These are phyloP conservation scores for Carettochelys insculpta DNA, from an alignment of 2,113 vertebrate species.

Conservation along the genomic window DNA sequence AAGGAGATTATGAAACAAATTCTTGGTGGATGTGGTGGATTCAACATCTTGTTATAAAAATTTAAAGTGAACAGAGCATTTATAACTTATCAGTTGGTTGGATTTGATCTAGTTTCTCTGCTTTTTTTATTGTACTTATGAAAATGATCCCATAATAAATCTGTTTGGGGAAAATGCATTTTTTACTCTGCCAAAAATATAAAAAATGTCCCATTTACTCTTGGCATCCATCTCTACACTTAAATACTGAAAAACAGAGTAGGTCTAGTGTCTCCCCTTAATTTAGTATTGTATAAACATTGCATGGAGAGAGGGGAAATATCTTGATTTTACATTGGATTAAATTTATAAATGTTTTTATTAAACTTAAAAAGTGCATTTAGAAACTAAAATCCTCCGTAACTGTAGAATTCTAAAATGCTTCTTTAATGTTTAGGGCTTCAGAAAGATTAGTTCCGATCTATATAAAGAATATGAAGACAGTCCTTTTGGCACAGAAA, in stretches of 20 bases:
- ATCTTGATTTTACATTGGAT: background rate
- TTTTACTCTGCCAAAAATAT: background rate
- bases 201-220: background rate
- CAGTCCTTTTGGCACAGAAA: conserved; percentile 55
- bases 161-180: background rate
- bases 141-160: background rate
- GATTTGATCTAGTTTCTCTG: background rate
- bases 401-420: background rate
- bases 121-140: background rate
- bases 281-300: background rate
- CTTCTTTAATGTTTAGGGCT: conserved; percentile 44
- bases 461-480: conserved; percentile 71
- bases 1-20: background rate
- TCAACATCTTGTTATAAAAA: background rate
- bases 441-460: conserved; percentile 41
- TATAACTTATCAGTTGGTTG: background rate
- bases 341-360: background rate
- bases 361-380: background rate
- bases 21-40: background rate
- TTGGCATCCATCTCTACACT: background rate
- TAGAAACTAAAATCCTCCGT: background rate
- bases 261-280: background rate
- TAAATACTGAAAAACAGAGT: background rate
- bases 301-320: background rate
- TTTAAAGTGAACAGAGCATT: background rate